Percentiles rank a stretch among this genome's conserved stretches.
phyloP scores from a whole-genome alignment of 2,113 vertebrate genomes.

The Menura novaehollandiae region DNA sequence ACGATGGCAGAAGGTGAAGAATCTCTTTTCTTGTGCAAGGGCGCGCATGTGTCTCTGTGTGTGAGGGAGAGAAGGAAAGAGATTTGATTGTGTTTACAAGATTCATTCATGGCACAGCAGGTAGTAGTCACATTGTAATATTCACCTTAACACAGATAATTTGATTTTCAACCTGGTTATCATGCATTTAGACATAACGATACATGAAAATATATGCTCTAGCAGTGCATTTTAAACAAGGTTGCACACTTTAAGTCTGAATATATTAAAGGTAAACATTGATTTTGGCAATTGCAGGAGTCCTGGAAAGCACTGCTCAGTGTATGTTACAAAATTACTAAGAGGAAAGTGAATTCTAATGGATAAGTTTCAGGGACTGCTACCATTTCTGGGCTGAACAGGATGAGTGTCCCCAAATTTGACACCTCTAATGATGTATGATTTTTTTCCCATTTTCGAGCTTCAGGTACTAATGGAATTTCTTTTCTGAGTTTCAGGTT shows the following conservation, averaged over 20 bases:
- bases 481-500: background rate
- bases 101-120: slow-evolving; percentile 88
- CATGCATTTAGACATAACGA: slow-evolving; percentile 79
- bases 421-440: background rate
- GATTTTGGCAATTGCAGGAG: slow-evolving; percentile 58
- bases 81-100: slow-evolving; percentile 82
- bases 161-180: slow-evolving; percentile 83
- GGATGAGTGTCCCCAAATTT: background rate
- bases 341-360: background rate
- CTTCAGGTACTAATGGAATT: background rate
- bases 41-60: background rate
- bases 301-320: slow-evolving; percentile 26
- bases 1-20: slow-evolving; percentile 62
- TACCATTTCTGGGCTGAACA: background rate
- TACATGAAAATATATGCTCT: slow-evolving; percentile 83
- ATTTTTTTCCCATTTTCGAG: background rate
- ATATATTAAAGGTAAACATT: slow-evolving; percentile 73
- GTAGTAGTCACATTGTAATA: slow-evolving; percentile 80
- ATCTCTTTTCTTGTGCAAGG: slow-evolving; percentile 47
- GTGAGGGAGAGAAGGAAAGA: slow-evolving; percentile 17
- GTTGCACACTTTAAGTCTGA: slow-evolving; percentile 82
- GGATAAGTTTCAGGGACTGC: background rate
- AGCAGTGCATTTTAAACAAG: slow-evolving; percentile 82
- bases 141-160: slow-evolving; percentile 81
- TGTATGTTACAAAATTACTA: slow-evolving; percentile 18